Evolutionary conservation across 30 jellyfish, hydroid and myxozoan genomes (phyloP).

Genomic region (Nemopilema nomurai): DNA sequence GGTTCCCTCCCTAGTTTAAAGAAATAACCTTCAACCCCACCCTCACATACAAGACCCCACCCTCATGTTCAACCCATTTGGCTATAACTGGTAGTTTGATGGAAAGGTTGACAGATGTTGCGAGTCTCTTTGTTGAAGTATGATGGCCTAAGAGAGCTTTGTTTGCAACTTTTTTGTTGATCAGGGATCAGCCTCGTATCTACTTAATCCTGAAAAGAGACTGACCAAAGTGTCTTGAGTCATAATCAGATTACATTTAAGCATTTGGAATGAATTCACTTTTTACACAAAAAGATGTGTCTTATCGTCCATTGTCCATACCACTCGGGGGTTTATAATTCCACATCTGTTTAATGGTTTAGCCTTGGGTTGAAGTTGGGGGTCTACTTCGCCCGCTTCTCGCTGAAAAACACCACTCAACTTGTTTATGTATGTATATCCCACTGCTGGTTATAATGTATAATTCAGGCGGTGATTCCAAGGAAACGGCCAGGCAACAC

Average conservation of each 20-base stretch:
- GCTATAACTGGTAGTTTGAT: neutral
- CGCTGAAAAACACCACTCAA: too few relatives aligned
- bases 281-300: slow-evolving; percentile 2
- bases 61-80: neutral
- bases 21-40: too few relatives aligned
- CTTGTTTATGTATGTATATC: too few relatives aligned
- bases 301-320: neutral
- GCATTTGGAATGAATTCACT: slow-evolving; percentile 15
- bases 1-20: too few relatives aligned
- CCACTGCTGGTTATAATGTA: too few relatives aligned
- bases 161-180: slow-evolving; percentile 9
- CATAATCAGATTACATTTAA: slow-evolving; percentile 32
- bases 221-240: slow-evolving; percentile 44
- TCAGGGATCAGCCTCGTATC: slow-evolving; percentile 61
- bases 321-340: slow-evolving; percentile 13
- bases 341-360: neutral
- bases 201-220: slow-evolving; percentile 50
- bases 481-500: too few relatives aligned
- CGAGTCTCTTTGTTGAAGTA: neutral
- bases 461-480: too few relatives aligned
- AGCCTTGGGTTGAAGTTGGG: neutral
- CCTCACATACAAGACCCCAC: neutral
- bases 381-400: too few relatives aligned
- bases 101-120: neutral
- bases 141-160: neutral